phyloP scores from a whole-genome alignment of 2,797 vertebrate species.

The Myotis vivesi region DNA sequence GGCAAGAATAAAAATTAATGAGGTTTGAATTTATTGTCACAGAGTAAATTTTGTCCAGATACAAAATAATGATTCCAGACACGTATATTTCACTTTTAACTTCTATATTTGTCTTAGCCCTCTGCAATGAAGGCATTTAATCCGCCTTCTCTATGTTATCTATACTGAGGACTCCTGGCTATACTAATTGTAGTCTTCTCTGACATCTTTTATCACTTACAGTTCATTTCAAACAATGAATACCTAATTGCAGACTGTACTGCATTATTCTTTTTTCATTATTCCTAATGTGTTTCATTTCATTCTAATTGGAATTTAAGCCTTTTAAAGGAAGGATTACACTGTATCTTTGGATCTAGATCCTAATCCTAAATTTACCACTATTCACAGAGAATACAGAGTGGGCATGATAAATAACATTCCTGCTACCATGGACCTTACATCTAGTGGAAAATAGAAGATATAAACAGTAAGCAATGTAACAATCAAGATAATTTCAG shows the following conservation, averaged over 20 bases:
- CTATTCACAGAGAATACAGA: background rate
- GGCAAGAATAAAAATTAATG: background rate
- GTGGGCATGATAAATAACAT: background rate
- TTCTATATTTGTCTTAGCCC: background rate
- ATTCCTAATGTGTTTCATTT: background rate
- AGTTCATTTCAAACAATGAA: background rate
- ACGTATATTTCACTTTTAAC: background rate
- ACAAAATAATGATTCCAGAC: background rate
- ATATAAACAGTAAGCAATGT: constrained; percentile 1
- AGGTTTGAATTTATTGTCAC: background rate
- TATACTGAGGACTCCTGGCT: background rate
- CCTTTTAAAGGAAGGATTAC: background rate
- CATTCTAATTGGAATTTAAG: background rate
- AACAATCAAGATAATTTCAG: background rate
- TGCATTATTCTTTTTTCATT: background rate
- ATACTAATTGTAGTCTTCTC: background rate
- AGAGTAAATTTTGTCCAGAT: background rate
- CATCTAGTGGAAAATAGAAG: background rate
- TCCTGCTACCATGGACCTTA: background rate
- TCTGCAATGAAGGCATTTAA: background rate
- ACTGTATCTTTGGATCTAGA: background rate
- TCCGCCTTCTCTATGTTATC: background rate
- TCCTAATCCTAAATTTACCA: background rate
- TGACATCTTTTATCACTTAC: background rate
- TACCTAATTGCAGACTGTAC: background rate